Conservation (phyloP, 2,113 vertebrate species). For the Heterochromis multidens region DNA sequence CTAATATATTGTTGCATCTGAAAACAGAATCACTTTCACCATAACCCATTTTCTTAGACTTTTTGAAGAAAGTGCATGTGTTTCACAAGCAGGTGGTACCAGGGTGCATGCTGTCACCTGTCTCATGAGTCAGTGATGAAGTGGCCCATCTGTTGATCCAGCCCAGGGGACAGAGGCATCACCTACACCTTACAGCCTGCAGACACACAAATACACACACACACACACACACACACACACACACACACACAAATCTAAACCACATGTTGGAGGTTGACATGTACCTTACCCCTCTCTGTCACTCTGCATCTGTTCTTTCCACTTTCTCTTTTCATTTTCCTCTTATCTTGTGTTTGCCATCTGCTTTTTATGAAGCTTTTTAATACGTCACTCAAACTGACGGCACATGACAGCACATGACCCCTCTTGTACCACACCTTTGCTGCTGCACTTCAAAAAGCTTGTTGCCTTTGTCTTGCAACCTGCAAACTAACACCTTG, state of each 20-base stretch:
- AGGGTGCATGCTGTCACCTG: slow-evolving; percentile 37
- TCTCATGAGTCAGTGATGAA: slow-evolving; percentile 59
- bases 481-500: slow-evolving; percentile 19
- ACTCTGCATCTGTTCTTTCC: slow-evolving; percentile 17
- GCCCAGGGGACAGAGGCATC: slow-evolving; percentile 38
- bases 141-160: slow-evolving; percentile 58
- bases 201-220: slow-evolving; percentile 8
- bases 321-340: not conserved
- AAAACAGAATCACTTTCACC: not conserved
- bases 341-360: not conserved
- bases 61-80: not conserved
- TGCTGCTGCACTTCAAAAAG: not conserved
- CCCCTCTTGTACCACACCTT: not conserved
- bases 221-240: slow-evolving; percentile 1
- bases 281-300: slow-evolving; percentile 33
- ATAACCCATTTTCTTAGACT: not conserved
- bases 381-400: slow-evolving; percentile 22
- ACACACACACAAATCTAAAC: not conserved
- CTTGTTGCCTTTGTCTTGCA: slow-evolving; percentile 21
- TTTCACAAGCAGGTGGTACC: not conserved
- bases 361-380: slow-evolving; percentile 22
- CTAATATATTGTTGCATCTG: not conserved
- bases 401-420: not conserved
- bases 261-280: slow-evolving; percentile 20
- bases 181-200: slow-evolving; percentile 35